Evolutionary conservation across 2,113 vertebrate genomes (phyloP).

Genomic region (Oceanodroma tethys): DNA sequence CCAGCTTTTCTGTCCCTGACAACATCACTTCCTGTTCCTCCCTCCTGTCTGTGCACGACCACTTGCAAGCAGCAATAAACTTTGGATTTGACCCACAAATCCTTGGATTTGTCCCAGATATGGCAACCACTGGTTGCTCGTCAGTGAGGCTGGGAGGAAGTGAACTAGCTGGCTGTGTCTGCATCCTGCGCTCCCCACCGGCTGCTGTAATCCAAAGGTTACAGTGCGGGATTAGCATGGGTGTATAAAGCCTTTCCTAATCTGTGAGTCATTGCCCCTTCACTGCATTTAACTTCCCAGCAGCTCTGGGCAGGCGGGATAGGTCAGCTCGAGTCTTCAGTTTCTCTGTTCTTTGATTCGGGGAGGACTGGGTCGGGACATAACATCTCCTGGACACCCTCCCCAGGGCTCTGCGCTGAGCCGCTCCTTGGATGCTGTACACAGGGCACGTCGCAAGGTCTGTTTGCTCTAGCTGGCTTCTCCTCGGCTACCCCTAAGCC

Average conservation of each 20-base stretch:
- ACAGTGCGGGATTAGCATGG: conserved; percentile 43
- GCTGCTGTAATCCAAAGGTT: conserved; percentile 40
- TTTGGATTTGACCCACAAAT: neutral
- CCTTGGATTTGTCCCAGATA: neutral
- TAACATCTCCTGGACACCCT: neutral
- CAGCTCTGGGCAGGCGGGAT: neutral
- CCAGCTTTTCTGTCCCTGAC: neutral
- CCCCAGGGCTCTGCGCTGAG: neutral
- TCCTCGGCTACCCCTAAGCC: neutral
- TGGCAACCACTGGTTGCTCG: neutral
- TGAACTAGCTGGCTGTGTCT: neutral
- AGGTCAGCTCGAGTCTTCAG: neutral
- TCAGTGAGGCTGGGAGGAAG: neutral
- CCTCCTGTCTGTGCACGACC: neutral
- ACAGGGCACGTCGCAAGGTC: neutral
- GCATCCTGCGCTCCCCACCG: fast-evolving
- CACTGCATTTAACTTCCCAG: conserved; percentile 18
- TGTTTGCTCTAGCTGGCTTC: neutral
- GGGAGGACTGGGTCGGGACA: neutral
- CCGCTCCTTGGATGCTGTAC: neutral
- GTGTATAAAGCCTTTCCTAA: conserved; percentile 55
- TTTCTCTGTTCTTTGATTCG: neutral
- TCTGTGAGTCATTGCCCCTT: conserved; percentile 37
- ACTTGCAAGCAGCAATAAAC: neutral
- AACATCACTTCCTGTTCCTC: neutral